Evolutionary conservation across 2,113 vertebrate genomes (phyloP).

Genomic region (Centrocercus urophasianus): DNA sequence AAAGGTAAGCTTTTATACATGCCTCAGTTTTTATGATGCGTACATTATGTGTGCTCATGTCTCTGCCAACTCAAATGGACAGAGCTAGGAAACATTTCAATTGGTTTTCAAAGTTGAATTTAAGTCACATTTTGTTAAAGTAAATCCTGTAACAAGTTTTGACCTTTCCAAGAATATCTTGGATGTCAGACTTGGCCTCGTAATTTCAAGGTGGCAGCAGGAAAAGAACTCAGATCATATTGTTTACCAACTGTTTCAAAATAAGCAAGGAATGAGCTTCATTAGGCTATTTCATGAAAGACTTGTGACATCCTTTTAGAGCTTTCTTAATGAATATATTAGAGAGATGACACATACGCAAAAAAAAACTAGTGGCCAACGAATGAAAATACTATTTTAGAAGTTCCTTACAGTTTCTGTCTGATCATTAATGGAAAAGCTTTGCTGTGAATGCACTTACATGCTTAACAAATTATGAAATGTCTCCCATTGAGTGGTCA

Average conservation of each 20-base stretch:
- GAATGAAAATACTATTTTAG: neutral
- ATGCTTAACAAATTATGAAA: neutral
- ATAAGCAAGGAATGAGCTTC: neutral
- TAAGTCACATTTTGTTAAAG: neutral
- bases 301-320: rapidly evolving
- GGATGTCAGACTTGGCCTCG: neutral
- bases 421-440: neutral
- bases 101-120: neutral
- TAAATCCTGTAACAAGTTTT: neutral
- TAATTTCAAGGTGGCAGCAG: neutral
- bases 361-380: neutral
- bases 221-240: neutral
- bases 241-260: neutral
- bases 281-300: neutral
- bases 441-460: neutral
- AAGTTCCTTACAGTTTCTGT: neutral
- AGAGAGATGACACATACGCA: neutral
- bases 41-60: neutral
- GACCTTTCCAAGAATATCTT: neutral
- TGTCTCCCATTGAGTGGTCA: neutral
- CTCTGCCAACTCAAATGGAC: neutral
- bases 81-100: neutral
- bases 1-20: neutral
- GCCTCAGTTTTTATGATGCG: neutral
- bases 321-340: rapidly evolving